phyloP scores from a whole-genome alignment of 2,113 vertebrate genomes.

The Anseranas semipalmata region DNA sequence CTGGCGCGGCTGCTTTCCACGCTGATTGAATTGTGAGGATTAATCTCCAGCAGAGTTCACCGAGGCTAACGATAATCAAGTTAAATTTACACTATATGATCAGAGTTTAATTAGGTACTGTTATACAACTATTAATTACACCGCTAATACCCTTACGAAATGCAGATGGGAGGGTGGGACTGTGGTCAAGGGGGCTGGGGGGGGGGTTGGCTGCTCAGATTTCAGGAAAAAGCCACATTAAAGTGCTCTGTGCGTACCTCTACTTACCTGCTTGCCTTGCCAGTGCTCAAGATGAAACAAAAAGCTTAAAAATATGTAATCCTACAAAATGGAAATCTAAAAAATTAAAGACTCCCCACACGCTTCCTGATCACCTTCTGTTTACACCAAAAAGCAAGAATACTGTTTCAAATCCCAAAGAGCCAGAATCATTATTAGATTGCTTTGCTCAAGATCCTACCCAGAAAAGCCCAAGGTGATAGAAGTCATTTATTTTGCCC shows the following conservation, averaged over 20 bases:
- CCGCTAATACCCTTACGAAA: constrained; percentile 56
- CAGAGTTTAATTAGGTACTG: constrained; percentile 69
- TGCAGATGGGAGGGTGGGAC: constrained; percentile 24
- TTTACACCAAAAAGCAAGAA: neutral
- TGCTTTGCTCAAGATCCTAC: neutral
- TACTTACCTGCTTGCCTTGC: neutral
- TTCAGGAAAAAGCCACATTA: neutral
- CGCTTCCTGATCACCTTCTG: neutral
- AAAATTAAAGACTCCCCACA: constrained; percentile 5
- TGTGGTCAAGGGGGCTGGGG: neutral
- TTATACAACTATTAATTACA: constrained; percentile 74
- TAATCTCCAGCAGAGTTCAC: constrained; percentile 62
- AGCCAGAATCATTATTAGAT: neutral
- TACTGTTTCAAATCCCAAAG: neutral
- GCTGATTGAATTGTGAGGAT: constrained; percentile 58
- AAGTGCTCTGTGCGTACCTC: neutral
- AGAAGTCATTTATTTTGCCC: neutral
- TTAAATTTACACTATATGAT: constrained; percentile 72
- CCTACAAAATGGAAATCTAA: neutral
- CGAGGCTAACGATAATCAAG: constrained; percentile 60
- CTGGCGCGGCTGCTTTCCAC: neutral
- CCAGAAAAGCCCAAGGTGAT: neutral
- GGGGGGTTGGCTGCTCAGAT: neutral
- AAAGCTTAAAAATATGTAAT: neutral
- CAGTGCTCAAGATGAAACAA: neutral